Evolutionary conservation across 1,140 invertebrate genomes (phyloP), one percentile per base, ranked within the genome.

Genomic region (Drosophila bifasciata): DNA sequence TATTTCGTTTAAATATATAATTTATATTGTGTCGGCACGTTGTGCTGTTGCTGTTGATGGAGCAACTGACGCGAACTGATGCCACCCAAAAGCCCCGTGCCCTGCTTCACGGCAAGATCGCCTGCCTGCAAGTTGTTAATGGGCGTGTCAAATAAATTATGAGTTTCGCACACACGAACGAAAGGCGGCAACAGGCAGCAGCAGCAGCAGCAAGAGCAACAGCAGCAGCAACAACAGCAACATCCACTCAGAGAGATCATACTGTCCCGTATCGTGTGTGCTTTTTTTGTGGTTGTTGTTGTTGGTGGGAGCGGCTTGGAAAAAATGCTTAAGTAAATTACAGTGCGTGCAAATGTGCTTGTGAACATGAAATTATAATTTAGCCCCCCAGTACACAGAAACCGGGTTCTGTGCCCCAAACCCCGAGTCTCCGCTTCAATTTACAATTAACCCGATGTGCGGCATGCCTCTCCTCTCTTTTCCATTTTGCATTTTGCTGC

Each of bases 311-410:
- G 74, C 75, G 63, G 63, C 39, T 74, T 25, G 23, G 71, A 68
- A 75, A 79, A 64, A 86, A 86, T 86, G 81, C 78, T 88, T 90
- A 88, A 90, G 88, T 90, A 90, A 90, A 90, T 90, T 90, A 90
- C 88, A 90, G 88, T 90, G 86, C 81, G 83, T 90, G 86, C 86
- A 90, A 90, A 90, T 90, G 83, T 90, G 89, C 83, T 89, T 90
- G 88, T 90, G 88, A 90, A 90, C 88, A 90, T 90, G 85, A 62
- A 89, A 89, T 90, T 90, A 90, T 90, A 52, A 90, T 76, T 71
- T 70, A 51, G 83, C 74, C 80, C 80, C 59, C 69, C 46, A 36
- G 41, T 48, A 69, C 49, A 58, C 58, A 63, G 41, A 36, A 32
- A 36, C 11, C 3, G 32, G 32, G 11, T 32, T 9, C 9, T 9